These are phyloP conservation scores for Heliocidaris erythrogramma DNA, from an alignment of 35 echinoderm and acorn worm genomes.

Conservation along the genomic window DNA sequence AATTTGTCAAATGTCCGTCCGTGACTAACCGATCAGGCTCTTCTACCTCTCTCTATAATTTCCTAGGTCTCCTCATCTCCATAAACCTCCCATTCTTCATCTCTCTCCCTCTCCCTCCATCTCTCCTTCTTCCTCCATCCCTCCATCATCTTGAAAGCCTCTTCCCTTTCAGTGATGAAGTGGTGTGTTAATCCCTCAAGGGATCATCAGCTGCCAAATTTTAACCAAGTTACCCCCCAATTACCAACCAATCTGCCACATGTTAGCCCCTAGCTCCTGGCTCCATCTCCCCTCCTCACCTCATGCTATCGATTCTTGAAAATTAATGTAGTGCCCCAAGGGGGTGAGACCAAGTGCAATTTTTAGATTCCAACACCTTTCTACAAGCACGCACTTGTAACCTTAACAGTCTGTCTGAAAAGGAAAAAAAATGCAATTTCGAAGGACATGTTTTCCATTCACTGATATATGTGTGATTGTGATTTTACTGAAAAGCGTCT, in stretches of 20 bases:
- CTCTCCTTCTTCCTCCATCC: neutral
- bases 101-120: neutral
- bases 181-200: neutral
- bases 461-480: neutral
- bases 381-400: slow-evolving; percentile 8
- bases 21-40: no score
- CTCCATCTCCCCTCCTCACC: neutral
- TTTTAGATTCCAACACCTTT: neutral
- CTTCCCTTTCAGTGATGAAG: neutral
- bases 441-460: neutral
- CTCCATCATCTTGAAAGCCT: neutral
- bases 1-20: no score
- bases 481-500: neutral
- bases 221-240: slow-evolving; percentile 27
- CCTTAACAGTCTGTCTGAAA: neutral
- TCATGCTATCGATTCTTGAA: neutral
- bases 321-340: slow-evolving; percentile 7
- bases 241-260: slow-evolving; percentile 25
- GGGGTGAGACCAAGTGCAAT: neutral
- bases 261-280: neutral
- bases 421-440: neutral
- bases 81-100: neutral
- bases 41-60: neutral
- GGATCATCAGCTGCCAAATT: slow-evolving; percentile 22
- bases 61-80: neutral